Base-by-base conservation (phyloP, 2,797 vertebrate species). In the Discoglossus pictus region DNA sequence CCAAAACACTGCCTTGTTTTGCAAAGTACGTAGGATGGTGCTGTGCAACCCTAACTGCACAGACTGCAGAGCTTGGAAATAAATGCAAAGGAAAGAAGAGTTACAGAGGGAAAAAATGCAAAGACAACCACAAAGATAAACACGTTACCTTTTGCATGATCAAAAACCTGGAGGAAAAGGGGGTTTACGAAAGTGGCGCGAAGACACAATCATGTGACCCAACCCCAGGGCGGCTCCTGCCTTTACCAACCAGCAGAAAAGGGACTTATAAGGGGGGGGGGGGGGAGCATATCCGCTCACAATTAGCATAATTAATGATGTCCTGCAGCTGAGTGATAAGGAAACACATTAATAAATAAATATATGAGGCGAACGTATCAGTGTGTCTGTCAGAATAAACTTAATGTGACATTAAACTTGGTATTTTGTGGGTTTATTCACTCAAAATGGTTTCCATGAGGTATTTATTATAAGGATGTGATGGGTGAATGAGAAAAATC, bases 151-250 rank as follows among this genome's bases (percentile, higher is more conserved):
- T 79, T 69, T 78, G 76, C 76, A 40, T 40, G 15, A 15, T n/a
- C 21, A 24, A 71, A 79, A 82, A 79, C 78, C 82, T 78, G 76
- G 72, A 75, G 73, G 75, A 80, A 59, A 75, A 75, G 80, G 79
- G 74, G 61, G 68, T 87, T 88, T 85, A 80, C 79, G 74, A 93
- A 94, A 95, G 92, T 94, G 94, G 93, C 94, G 93, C 93, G 93
- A 96, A 94, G 82, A 82, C 78, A 73, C 75, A 76, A 80, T 88
- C 89, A 88, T 83, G 84, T 90, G 91, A 92, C 73, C 82, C 62
- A 73, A 82, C 73, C 77, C 81, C 79, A 83, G 82, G 87, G 86
- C 86, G 76, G 79, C 80, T 80, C 83, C 85, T 82, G 80, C 83
- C 74, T 68, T 84, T 76, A 82, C 84, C 78, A 82, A 83, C 83